Evolutionary conservation across 1,140 invertebrate species (phyloP).

Genomic region (Macrosteles quadrilineatus): DNA sequence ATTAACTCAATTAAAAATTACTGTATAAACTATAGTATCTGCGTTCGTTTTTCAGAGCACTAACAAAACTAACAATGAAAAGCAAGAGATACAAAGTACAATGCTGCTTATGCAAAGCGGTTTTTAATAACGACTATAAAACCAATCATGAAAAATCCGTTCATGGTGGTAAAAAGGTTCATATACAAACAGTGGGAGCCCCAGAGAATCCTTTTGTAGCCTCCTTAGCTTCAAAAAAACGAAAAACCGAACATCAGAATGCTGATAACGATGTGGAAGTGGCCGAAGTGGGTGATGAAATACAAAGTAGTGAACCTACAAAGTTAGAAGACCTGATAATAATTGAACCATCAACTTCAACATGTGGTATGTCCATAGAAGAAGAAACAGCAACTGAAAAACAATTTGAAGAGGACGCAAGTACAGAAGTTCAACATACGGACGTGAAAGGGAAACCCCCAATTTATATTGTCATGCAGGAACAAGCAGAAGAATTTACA

Average conservation of each 20-base stretch:
- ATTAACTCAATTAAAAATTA: too few relatives aligned
- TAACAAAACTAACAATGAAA: too few relatives aligned
- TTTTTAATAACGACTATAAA: too few relatives aligned
- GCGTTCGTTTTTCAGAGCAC: too few relatives aligned
- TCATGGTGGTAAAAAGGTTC: slow-evolving; percentile 31
- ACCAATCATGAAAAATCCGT: slow-evolving; percentile 8
- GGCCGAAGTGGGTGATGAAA: slow-evolving; percentile 1
- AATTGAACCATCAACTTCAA: slow-evolving; percentile 2
- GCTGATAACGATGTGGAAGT: slow-evolving; percentile 1
- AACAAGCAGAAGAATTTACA: slow-evolving; percentile 1
- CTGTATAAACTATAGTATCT: too few relatives aligned
- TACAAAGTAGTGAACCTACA: slow-evolving; percentile 1
- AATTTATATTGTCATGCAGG: neutral
- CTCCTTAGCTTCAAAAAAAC: slow-evolving; percentile 12
- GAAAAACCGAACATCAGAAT: neutral
- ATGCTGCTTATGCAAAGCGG: too few relatives aligned
- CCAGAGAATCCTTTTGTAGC: slow-evolving; percentile 27
- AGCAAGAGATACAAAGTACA: too few relatives aligned
- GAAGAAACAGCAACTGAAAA: neutral
- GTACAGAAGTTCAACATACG: neutral
- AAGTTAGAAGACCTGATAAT: slow-evolving; percentile 2
- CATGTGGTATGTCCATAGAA: slow-evolving; percentile 1
- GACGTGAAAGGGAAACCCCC: neutral
- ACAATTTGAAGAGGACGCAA: neutral
- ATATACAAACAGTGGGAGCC: slow-evolving; percentile 16